Conservation (phyloP, 2,797 vertebrate species). For the Alosa sapidissima region DNA sequence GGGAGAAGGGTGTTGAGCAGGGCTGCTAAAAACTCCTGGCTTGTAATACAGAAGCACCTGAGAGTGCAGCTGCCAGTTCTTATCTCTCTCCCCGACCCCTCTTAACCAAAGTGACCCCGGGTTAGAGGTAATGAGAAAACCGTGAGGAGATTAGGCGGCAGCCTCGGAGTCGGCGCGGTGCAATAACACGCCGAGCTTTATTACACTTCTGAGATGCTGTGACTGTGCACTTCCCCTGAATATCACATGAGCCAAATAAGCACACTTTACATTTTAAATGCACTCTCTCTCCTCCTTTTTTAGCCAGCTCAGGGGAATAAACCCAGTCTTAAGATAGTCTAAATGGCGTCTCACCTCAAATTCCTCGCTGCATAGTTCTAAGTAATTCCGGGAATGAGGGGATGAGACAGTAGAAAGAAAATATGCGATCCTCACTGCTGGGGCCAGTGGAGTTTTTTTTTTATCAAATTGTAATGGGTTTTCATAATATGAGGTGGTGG, state of each 20-base stretch:
- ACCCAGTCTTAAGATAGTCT: conserved; percentile 16
- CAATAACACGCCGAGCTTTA: conserved; percentile 31
- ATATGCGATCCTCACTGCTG: conserved; percentile 25
- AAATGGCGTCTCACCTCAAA: conserved; percentile 30
- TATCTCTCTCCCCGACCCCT: conserved; percentile 26
- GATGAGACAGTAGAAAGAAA: conserved; percentile 33
- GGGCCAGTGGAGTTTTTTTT: conserved; percentile 29
- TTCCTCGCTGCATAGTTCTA: conserved; percentile 23
- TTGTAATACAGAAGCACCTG: background rate
- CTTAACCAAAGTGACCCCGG: conserved; percentile 41
- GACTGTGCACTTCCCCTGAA: conserved; percentile 24
- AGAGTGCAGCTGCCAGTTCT: background rate
- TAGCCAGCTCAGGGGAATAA: conserved; percentile 26
- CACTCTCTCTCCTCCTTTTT: conserved; percentile 30
- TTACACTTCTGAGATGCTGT: conserved; percentile 5
- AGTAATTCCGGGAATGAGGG: conserved; percentile 30
- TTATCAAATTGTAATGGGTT: conserved; percentile 33
- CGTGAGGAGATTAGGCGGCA: conserved; percentile 40
- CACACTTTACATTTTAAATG: conserved; percentile 28
- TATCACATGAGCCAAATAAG: conserved; percentile 43
- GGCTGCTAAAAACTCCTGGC: background rate
- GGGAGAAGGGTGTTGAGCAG: background rate
- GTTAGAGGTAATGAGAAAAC: conserved; percentile 34
- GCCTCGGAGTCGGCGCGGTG: background rate
- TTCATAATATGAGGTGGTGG: conserved; percentile 18